A percentile compares a stretch with the other conserved stretches of the same genome.
These are phyloP conservation scores for Brenthis ino DNA, from an alignment of 2,888 invertebrate species.

Conservation along the genomic window DNA sequence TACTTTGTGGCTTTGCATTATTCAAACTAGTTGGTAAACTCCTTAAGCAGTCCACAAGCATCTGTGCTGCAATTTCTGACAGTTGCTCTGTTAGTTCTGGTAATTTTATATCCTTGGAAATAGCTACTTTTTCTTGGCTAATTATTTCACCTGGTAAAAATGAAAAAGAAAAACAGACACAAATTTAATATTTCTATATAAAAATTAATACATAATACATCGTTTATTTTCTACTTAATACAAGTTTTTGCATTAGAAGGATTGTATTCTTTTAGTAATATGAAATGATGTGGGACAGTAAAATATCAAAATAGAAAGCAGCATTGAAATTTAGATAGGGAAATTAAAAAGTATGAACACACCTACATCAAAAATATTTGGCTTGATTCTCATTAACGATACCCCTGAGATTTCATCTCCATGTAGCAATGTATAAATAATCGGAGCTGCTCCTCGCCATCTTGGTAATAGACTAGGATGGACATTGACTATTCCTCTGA, in stretches of 20 bases:
- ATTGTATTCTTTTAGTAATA: too few relatives aligned
- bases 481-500: constrained; percentile 95
- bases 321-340: too few relatives aligned
- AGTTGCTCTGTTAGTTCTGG: constrained; percentile 85
- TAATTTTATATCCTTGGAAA: constrained; percentile 83
- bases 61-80: constrained; percentile 85
- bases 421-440: constrained; percentile 91
- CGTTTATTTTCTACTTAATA: too few relatives aligned
- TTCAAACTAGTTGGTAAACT: constrained; percentile 83
- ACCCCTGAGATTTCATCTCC: constrained; percentile 92
- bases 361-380: constrained; percentile 91
- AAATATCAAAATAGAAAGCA: too few relatives aligned
- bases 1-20: constrained; percentile 83
- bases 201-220: too few relatives aligned
- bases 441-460: constrained; percentile 97
- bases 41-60: constrained; percentile 84
- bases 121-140: constrained; percentile 79
- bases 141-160: constrained; percentile 80
- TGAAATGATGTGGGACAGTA: too few relatives aligned
- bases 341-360: constrained; percentile 46
- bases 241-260: too few relatives aligned
- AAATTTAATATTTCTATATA: too few relatives aligned
- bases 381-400: constrained; percentile 92
- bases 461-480: constrained; percentile 95
- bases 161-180: neutral